phyloP scores from a whole-genome alignment of 2,797 vertebrate species.

The Coregonus sp. region DNA sequence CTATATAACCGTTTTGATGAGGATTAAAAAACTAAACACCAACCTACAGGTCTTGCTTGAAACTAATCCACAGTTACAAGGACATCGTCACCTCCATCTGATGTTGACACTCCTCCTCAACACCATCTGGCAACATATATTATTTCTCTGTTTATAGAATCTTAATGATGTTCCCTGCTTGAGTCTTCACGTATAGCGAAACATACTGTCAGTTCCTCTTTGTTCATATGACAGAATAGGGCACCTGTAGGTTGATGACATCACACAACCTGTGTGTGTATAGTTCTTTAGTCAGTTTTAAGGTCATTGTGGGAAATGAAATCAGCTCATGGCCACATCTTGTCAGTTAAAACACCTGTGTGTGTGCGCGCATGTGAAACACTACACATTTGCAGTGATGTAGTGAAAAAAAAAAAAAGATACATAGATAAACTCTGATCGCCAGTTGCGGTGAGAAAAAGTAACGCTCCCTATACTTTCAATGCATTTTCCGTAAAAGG shows the following conservation, averaged over 20 bases:
- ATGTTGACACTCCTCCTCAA: background rate
- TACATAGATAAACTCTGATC: background rate
- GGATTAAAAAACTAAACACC: background rate
- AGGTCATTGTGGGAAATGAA: constrained; percentile 8
- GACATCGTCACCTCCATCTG: background rate
- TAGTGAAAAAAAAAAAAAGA: background rate
- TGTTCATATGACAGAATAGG: background rate
- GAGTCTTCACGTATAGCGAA: background rate
- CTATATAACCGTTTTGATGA: background rate
- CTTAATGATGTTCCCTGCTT: background rate
- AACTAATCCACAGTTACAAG: background rate
- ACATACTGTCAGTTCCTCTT: background rate
- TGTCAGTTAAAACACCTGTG: constrained; percentile 5
- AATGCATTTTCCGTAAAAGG: no score
- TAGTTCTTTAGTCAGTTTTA: constrained; percentile 14
- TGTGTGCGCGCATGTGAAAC: background rate
- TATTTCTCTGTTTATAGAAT: background rate
- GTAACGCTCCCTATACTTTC: no score
- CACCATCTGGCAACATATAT: background rate
- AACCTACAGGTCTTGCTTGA: background rate
- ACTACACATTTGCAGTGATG: background rate
- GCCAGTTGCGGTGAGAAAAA: no score
- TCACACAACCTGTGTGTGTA: background rate
- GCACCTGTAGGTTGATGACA: background rate
- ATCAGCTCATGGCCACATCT: constrained; percentile 9